Conservation (phyloP, 2,888 invertebrate species). For the Lasioglossum villosulum region DNA sequence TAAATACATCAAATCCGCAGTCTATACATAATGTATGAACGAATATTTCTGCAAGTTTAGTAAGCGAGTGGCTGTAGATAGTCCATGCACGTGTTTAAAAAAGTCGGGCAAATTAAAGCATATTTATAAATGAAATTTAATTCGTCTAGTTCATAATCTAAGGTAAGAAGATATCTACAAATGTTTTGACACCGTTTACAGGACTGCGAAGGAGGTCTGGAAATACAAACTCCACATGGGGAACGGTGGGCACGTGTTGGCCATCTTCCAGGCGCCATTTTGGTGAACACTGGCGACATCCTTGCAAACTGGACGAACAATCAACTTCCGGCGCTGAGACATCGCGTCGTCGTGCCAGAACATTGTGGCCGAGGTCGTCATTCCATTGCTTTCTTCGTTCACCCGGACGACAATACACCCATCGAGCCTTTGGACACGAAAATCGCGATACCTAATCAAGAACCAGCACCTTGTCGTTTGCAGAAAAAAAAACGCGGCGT, state of each 20-base stretch:
- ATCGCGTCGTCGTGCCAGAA: conserved; percentile 90
- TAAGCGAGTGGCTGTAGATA: too few species aligned
- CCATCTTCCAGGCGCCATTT: conserved; percentile 90
- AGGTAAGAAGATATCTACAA: not conserved
- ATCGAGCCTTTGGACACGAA: conserved; percentile 86
- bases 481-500: conserved; percentile 86
- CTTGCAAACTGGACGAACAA: conserved; percentile 91
- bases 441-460: conserved; percentile 75
- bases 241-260: conserved; percentile 91
- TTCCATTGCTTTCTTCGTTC: conserved; percentile 91
- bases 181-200: conserved; percentile 80
- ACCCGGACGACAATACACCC: conserved; percentile 88
- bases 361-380: conserved; percentile 89
- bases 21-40: too few species aligned
- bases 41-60: too few species aligned
- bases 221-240: conserved; percentile 88
- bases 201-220: conserved; percentile 91
- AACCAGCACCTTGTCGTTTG: conserved; percentile 83
- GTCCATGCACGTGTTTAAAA: not conserved
- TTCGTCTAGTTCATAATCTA: not conserved
- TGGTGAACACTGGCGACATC: conserved; percentile 91
- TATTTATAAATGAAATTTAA: not conserved
- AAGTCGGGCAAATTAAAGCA: not conserved
- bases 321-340: conserved; percentile 89
- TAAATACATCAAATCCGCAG: too few species aligned